Base-by-base conservation (phyloP, 92 coral and sea anemone genomes). In the Palythoa caribaeorum region DNA sequence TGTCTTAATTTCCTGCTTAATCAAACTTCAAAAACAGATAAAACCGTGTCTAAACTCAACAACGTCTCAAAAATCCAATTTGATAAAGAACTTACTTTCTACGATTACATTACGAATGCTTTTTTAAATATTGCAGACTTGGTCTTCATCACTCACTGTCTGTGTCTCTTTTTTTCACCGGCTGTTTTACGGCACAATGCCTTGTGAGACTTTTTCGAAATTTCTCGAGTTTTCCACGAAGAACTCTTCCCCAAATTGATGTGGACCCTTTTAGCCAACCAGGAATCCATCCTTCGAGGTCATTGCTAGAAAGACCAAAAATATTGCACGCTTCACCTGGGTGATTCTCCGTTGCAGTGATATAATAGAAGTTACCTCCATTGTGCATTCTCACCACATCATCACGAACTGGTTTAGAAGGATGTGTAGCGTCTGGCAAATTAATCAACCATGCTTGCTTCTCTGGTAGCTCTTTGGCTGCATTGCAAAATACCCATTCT, bases 391-490 rank as follows among this genome's bases (percentile, higher is more conserved):
- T 15, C 39, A 76, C 80, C 7, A 76, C 57, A 19, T 76, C 80
- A 9, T 40, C 19, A 28, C 80, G 80, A 38, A 76, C 65, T 19
- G 80, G 80, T 76, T 76, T 76, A 14, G 80, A 76, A 63, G 80
- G 57, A 76, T 76, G 80, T 50, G 80, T 76, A 9, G 62, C 52
- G 36, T 35, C 39, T 2, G 65, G 80, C 37, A 76, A 28, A 76
- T 50, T 76, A 38, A 76, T 55, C 5, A 76, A 28, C 80, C 80
- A 76, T 1, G 80, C 16, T 1, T 76, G 19, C 16, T 52, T 76
- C 38, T 76, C 80, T 16, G 39, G 80, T 8, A 76, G 52, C 80
- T 50, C 62, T 76, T 9, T 53, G 52, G 16, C 60, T 3, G 38
- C 65, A 59, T 2, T 9, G 36, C 40, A 6, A 52, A 76, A 11